phyloP scores from a whole-genome alignment of 2,888 invertebrate species.

The Lithophane semibrunnea region DNA sequence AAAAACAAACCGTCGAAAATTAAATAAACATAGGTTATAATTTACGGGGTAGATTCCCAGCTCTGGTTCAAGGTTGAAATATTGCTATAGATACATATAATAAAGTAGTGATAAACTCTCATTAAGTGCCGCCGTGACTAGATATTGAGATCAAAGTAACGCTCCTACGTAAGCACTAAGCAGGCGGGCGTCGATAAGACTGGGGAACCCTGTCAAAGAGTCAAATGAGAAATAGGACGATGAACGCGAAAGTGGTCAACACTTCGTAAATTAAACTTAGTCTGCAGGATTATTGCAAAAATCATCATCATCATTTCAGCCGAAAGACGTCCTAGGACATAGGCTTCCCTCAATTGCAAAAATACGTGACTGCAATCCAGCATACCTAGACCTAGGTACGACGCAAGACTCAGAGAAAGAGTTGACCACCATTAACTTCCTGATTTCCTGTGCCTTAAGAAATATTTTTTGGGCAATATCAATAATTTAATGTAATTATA shows the following conservation, averaged over 20 bases:
- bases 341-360: not conserved
- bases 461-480: not conserved
- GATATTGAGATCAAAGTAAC: conserved; percentile 15
- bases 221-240: not conserved
- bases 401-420: not conserved
- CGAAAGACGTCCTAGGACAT: too few species aligned
- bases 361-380: not conserved
- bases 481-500: not conserved
- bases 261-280: not conserved
- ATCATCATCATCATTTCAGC: too few species aligned
- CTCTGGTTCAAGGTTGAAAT: not conserved
- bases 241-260: too few species aligned
- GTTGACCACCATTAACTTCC: too few species aligned
- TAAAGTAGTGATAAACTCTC: too few species aligned
- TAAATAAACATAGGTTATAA: not conserved
- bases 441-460: not conserved
- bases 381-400: not conserved
- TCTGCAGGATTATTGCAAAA: too few species aligned
- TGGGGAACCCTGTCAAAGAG: conserved; percentile 10
- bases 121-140: not conserved
- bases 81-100: too few species aligned
- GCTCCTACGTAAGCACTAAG: not conserved
- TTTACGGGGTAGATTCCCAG: too few species aligned
- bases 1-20: not conserved
- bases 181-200: conserved; percentile 5